Base-by-base conservation (phyloP, 2,797 vertebrate genomes). In the Momotus momota region DNA sequence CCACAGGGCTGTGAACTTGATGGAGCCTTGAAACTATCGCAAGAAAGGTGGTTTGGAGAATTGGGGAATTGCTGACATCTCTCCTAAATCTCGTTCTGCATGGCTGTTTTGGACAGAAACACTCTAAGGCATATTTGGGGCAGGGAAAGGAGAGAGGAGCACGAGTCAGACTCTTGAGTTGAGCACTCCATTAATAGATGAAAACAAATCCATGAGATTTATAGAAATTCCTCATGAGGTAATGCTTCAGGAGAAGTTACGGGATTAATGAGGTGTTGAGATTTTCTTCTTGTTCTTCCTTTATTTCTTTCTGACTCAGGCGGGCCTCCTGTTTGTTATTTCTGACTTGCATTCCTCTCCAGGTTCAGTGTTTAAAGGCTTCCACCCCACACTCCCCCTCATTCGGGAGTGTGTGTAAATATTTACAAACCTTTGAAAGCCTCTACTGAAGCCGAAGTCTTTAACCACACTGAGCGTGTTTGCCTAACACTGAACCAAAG, bases 391-490 rank as follows among this genome's bases (percentile, higher is more conserved):
- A 10, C 64, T 72, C 70, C n/a, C 35, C 61, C 35, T 80, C 77
- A 72, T 88, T 90, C 4, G 2, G 69, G 83, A 89, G 64, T 11
- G 73, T 80, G 55, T 84, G 94, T 92, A 94, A 97, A 96, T 85
- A 94, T 96, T 96, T 90, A 93, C 70, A 92, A 83, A 93, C 41
- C 67, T 94, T 86, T 92, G 81, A 91, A 94, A 96, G 67, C 43
- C 81, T 77, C 66, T 57, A 58, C 69, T 2, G 2, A 81, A 90
- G 74, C 80, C 6, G 26, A 66, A 70, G 43, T 38, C 83, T 88
- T 69, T 23, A 48, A 77, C 85, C 92, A 69, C 88, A 78, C 33
- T 29, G 61, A 75, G 92, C 14, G 0, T 81, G 75, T 93, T 97
- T 96, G 89, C 88, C 82, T 60, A 96, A 62, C 0, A 0, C 38